Conservation (phyloP, 2,888 invertebrate species). For the Cotesia congregata region DNA sequence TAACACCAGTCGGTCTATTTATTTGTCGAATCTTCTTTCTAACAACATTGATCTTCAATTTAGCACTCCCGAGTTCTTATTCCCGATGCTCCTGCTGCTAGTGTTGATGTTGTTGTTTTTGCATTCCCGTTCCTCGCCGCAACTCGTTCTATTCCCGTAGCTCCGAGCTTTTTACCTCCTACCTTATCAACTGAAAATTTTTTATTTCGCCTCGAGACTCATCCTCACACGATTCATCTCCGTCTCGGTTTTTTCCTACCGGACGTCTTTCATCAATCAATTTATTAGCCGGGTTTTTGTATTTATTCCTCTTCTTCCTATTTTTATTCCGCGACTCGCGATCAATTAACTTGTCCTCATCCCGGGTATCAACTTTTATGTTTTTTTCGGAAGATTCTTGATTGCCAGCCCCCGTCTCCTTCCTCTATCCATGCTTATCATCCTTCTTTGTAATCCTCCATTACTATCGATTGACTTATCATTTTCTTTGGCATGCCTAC, state of each 20-base stretch:
- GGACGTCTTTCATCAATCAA: slow-evolving; percentile 19
- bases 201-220: not conserved
- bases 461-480: not conserved
- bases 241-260: slow-evolving; percentile 1
- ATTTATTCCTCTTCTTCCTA: slow-evolving; percentile 13
- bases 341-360: slow-evolving; percentile 9
- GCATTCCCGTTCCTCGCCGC: slow-evolving; percentile 19
- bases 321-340: not conserved
- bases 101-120: not conserved
- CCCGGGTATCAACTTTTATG: slow-evolving; percentile 4
- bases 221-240: not conserved
- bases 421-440: slow-evolving; percentile 13
- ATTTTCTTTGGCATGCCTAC: not conserved
- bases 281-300: slow-evolving; percentile 23
- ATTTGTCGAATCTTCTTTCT: slow-evolving; percentile 33
- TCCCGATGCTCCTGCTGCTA: not conserved
- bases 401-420: not conserved
- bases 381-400: not conserved
- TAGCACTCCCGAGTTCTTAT: not conserved
- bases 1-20: slow-evolving; percentile 35
- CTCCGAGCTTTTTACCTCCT: slow-evolving; percentile 13
- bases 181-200: not conserved
- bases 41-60: slow-evolving; percentile 23
- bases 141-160: slow-evolving; percentile 31
- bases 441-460: not conserved